phyloP scores from a whole-genome alignment of 2,113 vertebrate genomes.

The Pterocles burchelli region DNA sequence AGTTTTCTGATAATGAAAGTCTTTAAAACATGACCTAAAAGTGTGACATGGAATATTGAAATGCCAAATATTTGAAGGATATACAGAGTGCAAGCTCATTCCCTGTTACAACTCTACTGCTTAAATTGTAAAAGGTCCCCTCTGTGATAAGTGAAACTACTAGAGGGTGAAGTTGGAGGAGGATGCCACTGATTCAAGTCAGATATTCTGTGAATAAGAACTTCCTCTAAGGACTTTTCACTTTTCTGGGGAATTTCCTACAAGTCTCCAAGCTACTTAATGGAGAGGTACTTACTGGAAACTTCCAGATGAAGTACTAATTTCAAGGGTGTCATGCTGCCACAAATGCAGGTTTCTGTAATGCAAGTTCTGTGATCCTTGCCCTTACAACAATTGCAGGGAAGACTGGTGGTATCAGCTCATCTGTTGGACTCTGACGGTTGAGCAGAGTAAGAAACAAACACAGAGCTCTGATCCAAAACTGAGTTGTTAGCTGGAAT shows the following conservation, averaged over 20 bases:
- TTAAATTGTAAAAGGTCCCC: neutral
- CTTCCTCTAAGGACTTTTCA: neutral
- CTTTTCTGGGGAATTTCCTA: neutral
- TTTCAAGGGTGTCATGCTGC: neutral
- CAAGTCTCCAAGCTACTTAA: neutral
- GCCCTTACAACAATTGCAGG: accelerated
- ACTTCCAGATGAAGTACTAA: neutral
- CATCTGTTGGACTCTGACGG: neutral
- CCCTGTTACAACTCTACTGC: neutral
- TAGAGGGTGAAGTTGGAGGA: neutral
- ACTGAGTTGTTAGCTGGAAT: neutral
- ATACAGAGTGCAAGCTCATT: neutral
- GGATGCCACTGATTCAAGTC: neutral
- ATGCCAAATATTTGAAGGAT: neutral
- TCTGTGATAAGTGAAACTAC: neutral
- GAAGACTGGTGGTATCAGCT: neutral
- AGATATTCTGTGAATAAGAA: neutral
- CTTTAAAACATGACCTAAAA: neutral
- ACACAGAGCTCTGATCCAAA: neutral
- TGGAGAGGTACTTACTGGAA: neutral
- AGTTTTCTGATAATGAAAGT: neutral
- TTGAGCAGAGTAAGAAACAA: neutral
- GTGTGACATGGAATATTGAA: neutral
- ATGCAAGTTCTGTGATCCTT: neutral
- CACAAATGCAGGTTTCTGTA: neutral